phyloP scores from a whole-genome alignment of 2,888 invertebrate genomes.

The Deilephila porcellus region DNA sequence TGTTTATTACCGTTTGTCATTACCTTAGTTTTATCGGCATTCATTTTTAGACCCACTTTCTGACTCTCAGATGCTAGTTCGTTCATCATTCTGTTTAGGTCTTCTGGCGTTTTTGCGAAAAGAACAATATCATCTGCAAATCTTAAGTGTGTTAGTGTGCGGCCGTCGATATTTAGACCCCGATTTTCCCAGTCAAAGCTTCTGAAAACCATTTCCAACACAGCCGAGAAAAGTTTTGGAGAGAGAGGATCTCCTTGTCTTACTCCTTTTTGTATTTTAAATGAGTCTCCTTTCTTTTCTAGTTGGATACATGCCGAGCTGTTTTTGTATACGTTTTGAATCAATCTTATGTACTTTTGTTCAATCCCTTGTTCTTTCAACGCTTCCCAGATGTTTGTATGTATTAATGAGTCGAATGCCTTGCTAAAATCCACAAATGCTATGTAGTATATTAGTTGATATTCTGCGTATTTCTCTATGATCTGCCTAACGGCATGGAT shows the following conservation, averaged over 20 bases:
- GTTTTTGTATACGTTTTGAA: conserved; percentile 37
- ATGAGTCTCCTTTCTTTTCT: conserved; percentile 35
- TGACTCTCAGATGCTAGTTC: conserved; percentile 40
- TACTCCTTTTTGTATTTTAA: too few species aligned
- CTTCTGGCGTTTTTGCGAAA: conserved; percentile 39
- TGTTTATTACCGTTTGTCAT: too few species aligned
- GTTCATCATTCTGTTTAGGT: conserved; percentile 37
- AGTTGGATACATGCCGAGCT: conserved; percentile 34
- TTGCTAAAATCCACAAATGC: conserved; percentile 42
- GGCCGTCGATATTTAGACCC: conserved; percentile 32
- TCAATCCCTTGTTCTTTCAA: conserved; percentile 40
- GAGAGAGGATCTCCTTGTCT: conserved; percentile 37
- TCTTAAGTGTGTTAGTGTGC: conserved; percentile 37
- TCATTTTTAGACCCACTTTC: conserved; percentile 35
- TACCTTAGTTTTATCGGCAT: conserved; percentile 23
- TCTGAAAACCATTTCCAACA: conserved; percentile 38
- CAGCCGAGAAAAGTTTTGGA: conserved; percentile 38
- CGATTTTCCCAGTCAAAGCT: conserved; percentile 34
- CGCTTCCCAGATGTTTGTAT: conserved; percentile 37
- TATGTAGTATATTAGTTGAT: conserved; percentile 32
- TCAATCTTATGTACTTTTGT: conserved; percentile 39
- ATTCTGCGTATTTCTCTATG: conserved; percentile 35
- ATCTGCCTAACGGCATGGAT: conserved; percentile 36
- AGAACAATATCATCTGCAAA: conserved; percentile 43
- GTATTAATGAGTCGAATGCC: conserved; percentile 41